Base-by-base conservation (phyloP, 2,797 vertebrate species). In the Philypnodon macrostomus region DNA sequence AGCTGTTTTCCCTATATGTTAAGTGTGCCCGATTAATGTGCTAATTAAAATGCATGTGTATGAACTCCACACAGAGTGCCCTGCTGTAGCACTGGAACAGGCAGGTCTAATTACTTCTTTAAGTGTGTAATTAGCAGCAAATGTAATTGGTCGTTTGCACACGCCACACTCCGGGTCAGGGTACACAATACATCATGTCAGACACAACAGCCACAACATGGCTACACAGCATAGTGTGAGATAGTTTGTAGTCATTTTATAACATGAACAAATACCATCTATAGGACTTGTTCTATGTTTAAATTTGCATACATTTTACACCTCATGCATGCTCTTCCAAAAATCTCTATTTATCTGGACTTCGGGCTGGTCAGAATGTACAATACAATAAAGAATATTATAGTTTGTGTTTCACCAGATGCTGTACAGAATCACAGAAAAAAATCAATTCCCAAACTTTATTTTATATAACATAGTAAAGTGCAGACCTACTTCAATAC, bases 51-150 rank as follows among this genome's bases (percentile, higher is more conserved):
- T 47, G 58, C 51, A 41, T 7, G 45, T 7, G 44, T 56, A 31
- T 53, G 67, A 64, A 63, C 70, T 51, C 54, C 45, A 41, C 47
- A 16, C 62, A 39, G 41, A 65, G 63, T 26, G 59, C n/a, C 44
- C 45, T 63, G 71, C 68, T 79, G 68, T 79, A 61, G 63, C 71
- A 54, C 36, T 79, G 67, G 55, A 80, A 81, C 76, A 81, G 73
- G 66, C 75, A 73, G 70, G 51, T 72, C 78, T 85, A 85, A 88
- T 85, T 84, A 81, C 52, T 34, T 88, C 72, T 80, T 86, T 83
- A 81, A 84, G 78, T 79, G 73, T 71, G 69, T 79, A 85, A 85
- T 86, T 85, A 85, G 75, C 66, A 73, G 73, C 55, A 19, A 73
- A 72, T 67, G 58, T 84, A 87, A 87, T 84, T 84, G 75, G 71